Evolutionary conservation across 2,797 vertebrate species (phyloP), one percentile per base, ranked within the genome.

Genomic region (Gobionotothen gibberifrons): DNA sequence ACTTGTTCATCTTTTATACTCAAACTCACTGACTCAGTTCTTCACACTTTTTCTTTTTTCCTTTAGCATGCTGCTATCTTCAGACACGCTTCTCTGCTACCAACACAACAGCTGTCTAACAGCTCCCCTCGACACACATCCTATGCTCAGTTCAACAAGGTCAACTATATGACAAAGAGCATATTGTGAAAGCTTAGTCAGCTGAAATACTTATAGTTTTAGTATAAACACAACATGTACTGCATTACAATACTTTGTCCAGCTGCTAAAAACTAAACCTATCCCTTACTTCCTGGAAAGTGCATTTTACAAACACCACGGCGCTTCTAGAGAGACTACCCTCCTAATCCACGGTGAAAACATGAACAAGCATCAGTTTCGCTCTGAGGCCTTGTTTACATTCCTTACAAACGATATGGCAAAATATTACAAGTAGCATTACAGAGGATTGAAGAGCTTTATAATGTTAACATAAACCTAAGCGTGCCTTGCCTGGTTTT

Each of bases 1-100:
- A 81, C 83, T 86, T 88, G 75, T 89, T 90, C 90, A 90, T 92
- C 89, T 90, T 91, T 91, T 89, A 91, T 89, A 87, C 79, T 81
- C 71, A 59, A 66, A 85, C 81, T 86, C 82, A 74, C 85, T 73
- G 85, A 89, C 74, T 81, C 85, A 82, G 62, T 85, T 83, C 77
- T 86, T 89, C 72, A 80, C 76, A 79, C 78, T 59, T 76, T 70
- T 21, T 64, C 56, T 62, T 62, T 58, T 22, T 4, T 67, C 48
- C 63, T 56, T 61, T 55, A 43, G 80, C 59, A 69, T 42, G 2
- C 72, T 67, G 26, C 49, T 26, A 65, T 80, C 79, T 57, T 72
- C 32, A 56, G 57, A 81, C 72, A 81, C 42, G 1, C 55, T 76
- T 68, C 66, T 78, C 69, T 60, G 71, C 76, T 19, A 63, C 63